Evolutionary conservation across 2,888 invertebrate species (phyloP).

Genomic region (Sialis fuliginosa): DNA sequence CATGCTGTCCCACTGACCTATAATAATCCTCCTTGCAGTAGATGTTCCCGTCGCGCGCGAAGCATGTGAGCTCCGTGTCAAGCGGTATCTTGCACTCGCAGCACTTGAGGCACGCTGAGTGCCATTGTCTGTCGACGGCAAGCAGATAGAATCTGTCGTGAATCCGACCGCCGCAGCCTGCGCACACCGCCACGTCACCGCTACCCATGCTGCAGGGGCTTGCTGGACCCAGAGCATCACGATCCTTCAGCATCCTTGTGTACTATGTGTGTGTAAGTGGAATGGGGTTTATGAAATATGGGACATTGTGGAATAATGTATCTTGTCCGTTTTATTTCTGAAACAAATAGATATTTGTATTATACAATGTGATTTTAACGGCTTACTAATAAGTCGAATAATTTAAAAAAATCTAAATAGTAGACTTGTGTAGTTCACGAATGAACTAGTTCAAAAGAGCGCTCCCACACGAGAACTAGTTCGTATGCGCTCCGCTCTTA

Average conservation of each 20-base stretch:
- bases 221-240: conserved; percentile 29
- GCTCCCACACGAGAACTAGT: too few relatives aligned
- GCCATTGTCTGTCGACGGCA: conserved; percentile 82
- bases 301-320: too few relatives aligned
- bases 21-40: conserved; percentile 92
- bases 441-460: too few relatives aligned
- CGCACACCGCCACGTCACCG: conserved; percentile 28
- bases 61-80: conserved; percentile 76
- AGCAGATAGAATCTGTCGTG: conserved; percentile 53
- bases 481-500: too few relatives aligned
- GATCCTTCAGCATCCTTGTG: conserved; percentile 46
- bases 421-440: too few relatives aligned
- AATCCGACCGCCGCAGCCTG: conserved; percentile 42
- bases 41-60: conserved; percentile 74
- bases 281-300: too few relatives aligned
- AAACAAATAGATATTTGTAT: too few relatives aligned
- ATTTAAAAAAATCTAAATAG: too few relatives aligned
- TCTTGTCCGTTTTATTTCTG: too few relatives aligned
- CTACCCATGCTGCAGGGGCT: conserved; percentile 17
- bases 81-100: conserved; percentile 70
- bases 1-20: conserved; percentile 63
- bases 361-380: too few relatives aligned
- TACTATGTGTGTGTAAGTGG: too few relatives aligned
- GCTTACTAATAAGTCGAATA: too few relatives aligned
- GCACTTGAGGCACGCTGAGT: conserved; percentile 67